Conservation (phyloP, 2,113 vertebrate species). For the Thinocorus orbignyianus region DNA sequence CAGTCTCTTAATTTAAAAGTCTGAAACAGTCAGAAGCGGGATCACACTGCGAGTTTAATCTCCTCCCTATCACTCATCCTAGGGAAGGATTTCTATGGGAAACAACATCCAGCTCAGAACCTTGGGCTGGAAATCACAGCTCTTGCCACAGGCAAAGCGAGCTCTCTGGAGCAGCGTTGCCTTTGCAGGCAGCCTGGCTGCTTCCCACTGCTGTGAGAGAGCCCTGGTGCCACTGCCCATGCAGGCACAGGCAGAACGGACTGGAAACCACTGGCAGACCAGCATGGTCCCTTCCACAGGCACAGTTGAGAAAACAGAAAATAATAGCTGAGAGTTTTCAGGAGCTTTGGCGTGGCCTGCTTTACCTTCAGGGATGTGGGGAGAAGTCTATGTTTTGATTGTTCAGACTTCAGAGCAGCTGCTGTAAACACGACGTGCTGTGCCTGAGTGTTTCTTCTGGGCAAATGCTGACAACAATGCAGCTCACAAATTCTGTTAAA, state of each 20-base stretch:
- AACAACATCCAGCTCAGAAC: background rate
- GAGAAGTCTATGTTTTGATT: background rate
- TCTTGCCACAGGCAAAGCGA: rapidly evolving
- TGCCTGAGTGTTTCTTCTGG: conserved; percentile 2
- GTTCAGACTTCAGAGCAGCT: conserved; percentile 30
- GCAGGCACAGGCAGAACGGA: background rate
- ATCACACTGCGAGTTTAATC: background rate
- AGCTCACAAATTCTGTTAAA: conserved; percentile 5
- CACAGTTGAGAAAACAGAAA: background rate
- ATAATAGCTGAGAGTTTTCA: background rate
- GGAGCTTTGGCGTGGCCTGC: background rate
- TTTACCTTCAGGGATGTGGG: background rate
- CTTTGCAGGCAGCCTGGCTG: background rate
- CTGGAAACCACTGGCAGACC: background rate
- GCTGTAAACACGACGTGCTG: background rate
- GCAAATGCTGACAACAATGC: background rate
- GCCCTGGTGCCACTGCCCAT: background rate
- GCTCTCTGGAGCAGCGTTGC: background rate
- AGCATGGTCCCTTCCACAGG: background rate
- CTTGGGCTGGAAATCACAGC: background rate
- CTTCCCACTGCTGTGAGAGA: background rate
- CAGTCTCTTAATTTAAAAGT: background rate
- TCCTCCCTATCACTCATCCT: background rate
- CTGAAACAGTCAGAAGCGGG: background rate
- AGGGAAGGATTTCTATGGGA: background rate